Evolutionary conservation across 2,797 vertebrate genomes (phyloP), one percentile per base, ranked within the genome.

Genomic region (Loris lydekkerianus): DNA sequence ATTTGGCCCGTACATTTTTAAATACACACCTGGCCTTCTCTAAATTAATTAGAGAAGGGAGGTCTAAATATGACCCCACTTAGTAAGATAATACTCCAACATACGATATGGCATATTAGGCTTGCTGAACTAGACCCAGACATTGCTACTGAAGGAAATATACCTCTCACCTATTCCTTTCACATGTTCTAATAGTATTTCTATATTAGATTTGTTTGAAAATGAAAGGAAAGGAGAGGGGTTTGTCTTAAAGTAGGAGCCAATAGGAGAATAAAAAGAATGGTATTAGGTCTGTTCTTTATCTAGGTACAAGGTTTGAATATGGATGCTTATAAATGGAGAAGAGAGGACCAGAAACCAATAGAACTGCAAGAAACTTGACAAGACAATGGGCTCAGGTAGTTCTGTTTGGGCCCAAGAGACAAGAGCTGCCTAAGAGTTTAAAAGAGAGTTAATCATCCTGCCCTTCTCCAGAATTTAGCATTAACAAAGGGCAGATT

Each of bases 1-100:
- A 15, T 37, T 90, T 96, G 69, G 69, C 53, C 31, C 94, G 56
- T 85, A 10, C 86, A 29, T 78, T 92, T 94, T 91, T 13, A 83
- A 91, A 70, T 49, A 7, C 0, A 69, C 11, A 82, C 20, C 6
- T 27, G 43, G 25, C 7, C 17, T 40, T 58, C 18, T 89, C 11
- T 92, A 76, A 76, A 87, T 21, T 69, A 80, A 86, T 37, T 80
- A 73, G 61, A 14, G 25, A 9, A 31, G 56, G 34, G 1, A 20
- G 34, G 86, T 95, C 31, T 78, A 91, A 63, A 70, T 92, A 49
- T 95, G 75, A 89, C 7, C n/a, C 31, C 17, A 29, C 13, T 7
- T 9, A 20, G 11, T 56, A 91, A 91, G 58, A 61, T 92, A 83
- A 92, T 81, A 84, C 43, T 97, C 10, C 56, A 89, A 29, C n/a